Percentiles rank a stretch among this genome's conserved stretches.
These are phyloP conservation scores for Aplysina aerophoba DNA, from an alignment of 37 sponge, comb jelly and placozoan species.

Conservation along the genomic window DNA sequence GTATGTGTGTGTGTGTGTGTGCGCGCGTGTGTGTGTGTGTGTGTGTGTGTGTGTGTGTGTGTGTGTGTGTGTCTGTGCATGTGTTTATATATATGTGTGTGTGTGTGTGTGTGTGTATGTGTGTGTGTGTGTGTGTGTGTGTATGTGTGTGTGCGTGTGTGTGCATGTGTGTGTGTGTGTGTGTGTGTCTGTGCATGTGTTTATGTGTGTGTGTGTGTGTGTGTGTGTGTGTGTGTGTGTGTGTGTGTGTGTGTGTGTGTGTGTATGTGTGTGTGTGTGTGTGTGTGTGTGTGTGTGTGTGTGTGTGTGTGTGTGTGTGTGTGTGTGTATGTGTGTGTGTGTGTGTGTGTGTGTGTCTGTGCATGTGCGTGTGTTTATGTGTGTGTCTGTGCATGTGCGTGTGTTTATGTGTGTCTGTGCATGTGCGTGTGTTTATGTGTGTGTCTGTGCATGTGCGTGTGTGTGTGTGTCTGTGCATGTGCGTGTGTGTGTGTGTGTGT, in stretches of 20 bases:
- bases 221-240: slow-evolving; percentile 21
- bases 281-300: slow-evolving; percentile 7
- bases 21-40: slow-evolving; percentile 3
- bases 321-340: not conserved
- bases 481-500: too few relatives aligned
- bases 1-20: slow-evolving; percentile 20
- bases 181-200: slow-evolving; percentile 19
- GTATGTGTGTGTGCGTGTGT: slow-evolving; percentile 20
- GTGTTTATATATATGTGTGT: not conserved
- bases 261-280: slow-evolving; percentile 24
- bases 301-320: slow-evolving; percentile 12
- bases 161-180: slow-evolving; percentile 13
- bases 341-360: not conserved
- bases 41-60: slow-evolving; percentile 27
- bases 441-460: not conserved
- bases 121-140: not conserved
- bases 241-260: slow-evolving; percentile 27
- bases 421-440: slow-evolving; percentile 13
- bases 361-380: not conserved
- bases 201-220: slow-evolving; percentile 21
- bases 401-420: not conserved
- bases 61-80: slow-evolving; percentile 15
- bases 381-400: not conserved
- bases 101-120: not conserved
- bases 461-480: too few relatives aligned